phyloP scores from a whole-genome alignment of 2,113 vertebrate genomes.

The Oryzias celebensis region DNA sequence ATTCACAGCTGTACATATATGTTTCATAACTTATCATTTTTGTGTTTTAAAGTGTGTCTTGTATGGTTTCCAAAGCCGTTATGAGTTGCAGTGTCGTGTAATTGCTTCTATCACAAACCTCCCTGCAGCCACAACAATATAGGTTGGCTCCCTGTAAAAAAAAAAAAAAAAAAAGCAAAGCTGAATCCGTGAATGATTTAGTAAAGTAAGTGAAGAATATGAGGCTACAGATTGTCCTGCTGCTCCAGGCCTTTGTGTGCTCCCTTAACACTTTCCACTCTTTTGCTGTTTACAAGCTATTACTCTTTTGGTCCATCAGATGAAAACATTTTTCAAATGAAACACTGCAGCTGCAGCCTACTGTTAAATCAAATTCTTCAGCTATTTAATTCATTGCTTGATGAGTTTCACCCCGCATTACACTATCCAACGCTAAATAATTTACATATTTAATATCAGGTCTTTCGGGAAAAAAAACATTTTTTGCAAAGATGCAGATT shows the following conservation, averaged over 20 bases:
- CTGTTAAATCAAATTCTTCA: neutral
- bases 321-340: constrained; percentile 3
- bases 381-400: neutral
- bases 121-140: constrained; percentile 47
- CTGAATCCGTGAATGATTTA: constrained; percentile 46
- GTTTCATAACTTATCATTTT: too few species aligned
- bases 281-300: constrained; percentile 23
- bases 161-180: constrained; percentile 31
- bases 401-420: too few species aligned
- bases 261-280: constrained; percentile 22
- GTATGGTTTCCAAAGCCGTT: neutral
- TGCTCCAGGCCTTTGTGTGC: constrained; percentile 30
- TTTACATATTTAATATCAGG: too few species aligned
- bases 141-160: constrained; percentile 39
- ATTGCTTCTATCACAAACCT: constrained; percentile 53
- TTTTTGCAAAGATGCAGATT: too few species aligned
- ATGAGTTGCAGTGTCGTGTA: constrained; percentile 33
- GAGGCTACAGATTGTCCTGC: constrained; percentile 35
- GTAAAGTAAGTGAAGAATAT: constrained; percentile 40
- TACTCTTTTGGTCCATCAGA: constrained; percentile 29
- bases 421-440: too few species aligned
- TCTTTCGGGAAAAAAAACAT: too few species aligned
- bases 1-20: neutral
- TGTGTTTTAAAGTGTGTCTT: neutral
- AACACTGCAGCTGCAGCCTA: neutral